These are phyloP conservation scores for Diplodus puntazzo DNA, from an alignment of 2,797 vertebrate genomes.

Conservation along the genomic window DNA sequence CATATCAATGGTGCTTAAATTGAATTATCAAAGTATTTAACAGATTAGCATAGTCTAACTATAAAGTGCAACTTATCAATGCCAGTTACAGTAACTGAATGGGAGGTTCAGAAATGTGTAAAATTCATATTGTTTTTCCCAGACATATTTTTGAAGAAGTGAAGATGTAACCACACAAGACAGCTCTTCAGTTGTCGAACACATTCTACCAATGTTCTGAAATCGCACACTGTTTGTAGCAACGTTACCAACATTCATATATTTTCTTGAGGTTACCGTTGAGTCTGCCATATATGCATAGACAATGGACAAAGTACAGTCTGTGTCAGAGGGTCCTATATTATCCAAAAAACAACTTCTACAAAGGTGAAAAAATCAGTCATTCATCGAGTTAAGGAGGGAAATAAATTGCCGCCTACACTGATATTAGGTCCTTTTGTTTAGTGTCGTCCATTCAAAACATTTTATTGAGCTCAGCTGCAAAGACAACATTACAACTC, in stretches of 20 bases:
- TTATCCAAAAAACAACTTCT: conserved; percentile 68
- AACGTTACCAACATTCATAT: conserved; percentile 31
- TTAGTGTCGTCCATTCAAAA: conserved; percentile 38
- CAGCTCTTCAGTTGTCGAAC: conserved; percentile 23
- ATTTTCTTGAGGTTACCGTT: conserved; percentile 41
- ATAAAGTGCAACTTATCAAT: conserved; percentile 79
- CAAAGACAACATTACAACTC: conserved; percentile 39
- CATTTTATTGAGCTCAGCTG: conserved; percentile 40
- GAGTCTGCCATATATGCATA: conserved; percentile 75
- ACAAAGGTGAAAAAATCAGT: conserved; percentile 75
- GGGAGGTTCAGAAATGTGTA: conserved; percentile 56
- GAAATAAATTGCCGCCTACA: conserved; percentile 71
- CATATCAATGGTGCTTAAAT: conserved; percentile 64
- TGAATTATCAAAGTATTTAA: conserved; percentile 71
- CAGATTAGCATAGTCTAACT: conserved; percentile 67
- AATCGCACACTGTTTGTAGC: conserved; percentile 45
- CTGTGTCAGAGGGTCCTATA: conserved; percentile 69
- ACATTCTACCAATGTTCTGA: conserved; percentile 35
- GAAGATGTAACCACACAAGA: conserved; percentile 33
- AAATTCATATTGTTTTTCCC: conserved; percentile 42
- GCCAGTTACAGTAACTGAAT: conserved; percentile 58
- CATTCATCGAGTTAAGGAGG: conserved; percentile 60
- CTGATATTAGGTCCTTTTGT: conserved; percentile 49
- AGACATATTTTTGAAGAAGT: conserved; percentile 32
- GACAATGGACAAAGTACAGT: conserved; percentile 70